Evolutionary conservation across 2,888 invertebrate genomes (phyloP).

Genomic region (Artemia sinica): DNA sequence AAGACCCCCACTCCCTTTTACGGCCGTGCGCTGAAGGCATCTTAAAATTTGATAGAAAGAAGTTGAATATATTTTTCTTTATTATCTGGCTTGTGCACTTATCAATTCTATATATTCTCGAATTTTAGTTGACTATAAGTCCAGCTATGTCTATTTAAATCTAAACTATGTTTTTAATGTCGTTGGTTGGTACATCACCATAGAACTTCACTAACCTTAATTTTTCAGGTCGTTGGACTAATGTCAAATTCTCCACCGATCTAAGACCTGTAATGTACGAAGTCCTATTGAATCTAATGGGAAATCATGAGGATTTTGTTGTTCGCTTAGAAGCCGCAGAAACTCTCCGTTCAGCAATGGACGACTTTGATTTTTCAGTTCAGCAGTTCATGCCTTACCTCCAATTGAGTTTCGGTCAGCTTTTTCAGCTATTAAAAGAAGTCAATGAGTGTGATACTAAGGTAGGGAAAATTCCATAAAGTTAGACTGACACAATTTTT

Average conservation of each 20-base stretch:
- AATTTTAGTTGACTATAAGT: no score
- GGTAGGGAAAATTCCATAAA: constrained; percentile 32
- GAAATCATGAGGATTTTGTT: constrained; percentile 25
- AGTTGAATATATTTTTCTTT: no score
- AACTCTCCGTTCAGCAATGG: constrained; percentile 62
- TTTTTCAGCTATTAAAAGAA: constrained; percentile 68
- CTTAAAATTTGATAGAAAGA: no score
- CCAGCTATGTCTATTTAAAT: no score
- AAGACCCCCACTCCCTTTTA: no score
- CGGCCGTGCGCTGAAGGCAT: no score
- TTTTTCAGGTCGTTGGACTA: constrained; percentile 36
- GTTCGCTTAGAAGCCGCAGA: constrained; percentile 71
- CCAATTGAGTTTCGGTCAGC: constrained; percentile 53
- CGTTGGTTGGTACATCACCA: no score
- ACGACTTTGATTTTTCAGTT: constrained; percentile 78
- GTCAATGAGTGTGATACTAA: constrained; percentile 82
- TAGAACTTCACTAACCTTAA: constrained; percentile 21
- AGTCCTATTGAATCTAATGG: constrained; percentile 23
- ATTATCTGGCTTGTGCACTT: no score
- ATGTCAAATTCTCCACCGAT: constrained; percentile 60
- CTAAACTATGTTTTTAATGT: no score
- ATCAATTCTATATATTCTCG: no score
- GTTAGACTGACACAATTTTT: background rate
- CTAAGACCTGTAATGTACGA: constrained; percentile 63
- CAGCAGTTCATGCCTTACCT: constrained; percentile 70